These are phyloP conservation scores for Tetropium fuscum DNA, from an alignment of 2,888 invertebrate genomes.

Conservation along the genomic window DNA sequence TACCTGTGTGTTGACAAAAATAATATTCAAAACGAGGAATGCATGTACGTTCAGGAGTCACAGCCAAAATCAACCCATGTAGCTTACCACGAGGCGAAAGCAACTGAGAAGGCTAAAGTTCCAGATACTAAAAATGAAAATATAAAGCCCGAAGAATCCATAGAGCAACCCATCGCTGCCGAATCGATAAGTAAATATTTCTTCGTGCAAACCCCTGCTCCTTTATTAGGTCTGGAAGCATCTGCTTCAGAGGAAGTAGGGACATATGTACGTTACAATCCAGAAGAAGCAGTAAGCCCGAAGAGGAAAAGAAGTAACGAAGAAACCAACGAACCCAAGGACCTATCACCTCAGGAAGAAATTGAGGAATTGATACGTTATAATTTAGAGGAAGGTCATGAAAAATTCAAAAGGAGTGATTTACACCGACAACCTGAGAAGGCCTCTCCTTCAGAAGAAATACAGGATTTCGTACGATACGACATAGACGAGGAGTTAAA, in stretches of 20 bases:
- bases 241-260: slow-evolving; percentile 49
- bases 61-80: slow-evolving; percentile 75
- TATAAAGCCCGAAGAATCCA: slow-evolving; percentile 38
- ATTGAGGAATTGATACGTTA: slow-evolving; percentile 12
- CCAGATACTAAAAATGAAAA: slow-evolving; percentile 57
- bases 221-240: slow-evolving; percentile 45
- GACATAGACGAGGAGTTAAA: too few species aligned
- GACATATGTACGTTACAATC: slow-evolving; percentile 43
- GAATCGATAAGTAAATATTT: slow-evolving; percentile 42
- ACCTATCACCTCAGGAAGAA: slow-evolving; percentile 29
- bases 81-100: slow-evolving; percentile 76
- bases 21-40: slow-evolving; percentile 81
- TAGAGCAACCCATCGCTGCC: slow-evolving; percentile 31
- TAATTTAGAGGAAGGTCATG: slow-evolving; percentile 25
- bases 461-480: too few species aligned
- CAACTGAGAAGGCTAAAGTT: slow-evolving; percentile 66
- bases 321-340: slow-evolving; percentile 29
- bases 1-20: slow-evolving; percentile 78
- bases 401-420: slow-evolving; percentile 33
- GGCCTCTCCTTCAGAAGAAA: not conserved
- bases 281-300: slow-evolving; percentile 24
- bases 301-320: slow-evolving; percentile 34
- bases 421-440: too few species aligned
- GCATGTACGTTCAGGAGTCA: slow-evolving; percentile 80
- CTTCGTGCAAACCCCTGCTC: slow-evolving; percentile 33